phyloP scores from a whole-genome alignment of 2,113 vertebrate species.

The mouse (Mus musculus) region DNA sequence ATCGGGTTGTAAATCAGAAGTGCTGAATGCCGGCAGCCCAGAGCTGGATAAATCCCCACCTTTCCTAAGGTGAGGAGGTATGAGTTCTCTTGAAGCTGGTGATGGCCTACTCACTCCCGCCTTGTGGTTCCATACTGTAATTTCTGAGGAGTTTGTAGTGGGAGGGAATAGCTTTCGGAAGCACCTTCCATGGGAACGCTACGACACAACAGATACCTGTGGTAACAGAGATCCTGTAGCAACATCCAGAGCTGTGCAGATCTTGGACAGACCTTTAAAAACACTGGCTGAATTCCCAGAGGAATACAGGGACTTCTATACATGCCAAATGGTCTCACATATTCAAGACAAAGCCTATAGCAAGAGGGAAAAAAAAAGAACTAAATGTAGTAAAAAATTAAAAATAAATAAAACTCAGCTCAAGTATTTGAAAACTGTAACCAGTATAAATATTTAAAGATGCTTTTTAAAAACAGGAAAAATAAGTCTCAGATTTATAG shows the following conservation, averaged over 20 bases:
- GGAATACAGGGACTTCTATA: constrained; percentile 96
- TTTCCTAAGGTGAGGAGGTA: constrained; percentile 92
- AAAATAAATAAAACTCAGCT: constrained; percentile 39
- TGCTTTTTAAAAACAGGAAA: constrained; percentile 40
- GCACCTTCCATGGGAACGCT: constrained; percentile 92
- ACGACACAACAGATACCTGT: constrained; percentile 95
- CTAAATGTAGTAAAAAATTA: constrained; percentile 1
- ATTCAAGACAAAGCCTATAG: constrained; percentile 91
- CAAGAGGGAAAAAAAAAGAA: constrained; percentile 79
- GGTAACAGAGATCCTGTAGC: constrained; percentile 95
- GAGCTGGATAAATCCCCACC: constrained; percentile 91
- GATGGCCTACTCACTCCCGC: constrained; percentile 97
- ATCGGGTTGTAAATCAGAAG: constrained; percentile 95
- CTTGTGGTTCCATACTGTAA: constrained; percentile 97
- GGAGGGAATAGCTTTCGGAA: constrained; percentile 97
- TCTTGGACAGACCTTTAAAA: constrained; percentile 92
- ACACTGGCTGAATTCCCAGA: constrained; percentile 92
- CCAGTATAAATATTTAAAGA: constrained; percentile 30
- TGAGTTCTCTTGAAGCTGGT: constrained; percentile 91
- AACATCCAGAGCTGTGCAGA: constrained; percentile 92
- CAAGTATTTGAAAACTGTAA: constrained; percentile 19
- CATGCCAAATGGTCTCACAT: constrained; percentile 94
- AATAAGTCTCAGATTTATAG: constrained; percentile 7
- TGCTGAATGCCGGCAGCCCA: constrained; percentile 94
- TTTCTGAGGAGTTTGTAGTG: constrained; percentile 95